phyloP scores from a whole-genome alignment of 2,888 invertebrate species.

The Drosophila prolongata region DNA sequence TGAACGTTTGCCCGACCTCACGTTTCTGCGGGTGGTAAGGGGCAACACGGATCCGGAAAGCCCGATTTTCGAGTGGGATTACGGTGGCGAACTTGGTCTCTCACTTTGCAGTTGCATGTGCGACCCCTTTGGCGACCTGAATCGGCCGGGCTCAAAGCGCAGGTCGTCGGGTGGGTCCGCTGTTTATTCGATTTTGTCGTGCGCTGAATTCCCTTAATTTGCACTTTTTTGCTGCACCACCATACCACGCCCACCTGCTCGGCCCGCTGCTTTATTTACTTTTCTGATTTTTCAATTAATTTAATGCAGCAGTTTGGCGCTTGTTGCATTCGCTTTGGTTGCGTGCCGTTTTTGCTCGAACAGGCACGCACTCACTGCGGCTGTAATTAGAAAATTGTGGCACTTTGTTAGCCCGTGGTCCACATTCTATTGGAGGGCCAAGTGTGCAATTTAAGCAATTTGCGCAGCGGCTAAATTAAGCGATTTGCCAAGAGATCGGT shows the following conservation, averaged over 20 bases:
- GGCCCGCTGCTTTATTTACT: conserved; percentile 64
- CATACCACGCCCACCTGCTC: conserved; percentile 6
- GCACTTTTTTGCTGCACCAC: conserved; percentile 46
- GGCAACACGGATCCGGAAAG: conserved; percentile 5
- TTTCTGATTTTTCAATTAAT: conserved; percentile 77
- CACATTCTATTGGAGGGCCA: conserved; percentile 44
- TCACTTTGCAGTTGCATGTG: conserved; percentile 76
- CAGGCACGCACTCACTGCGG: conserved; percentile 41
- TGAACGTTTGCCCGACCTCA: conserved; percentile 76
- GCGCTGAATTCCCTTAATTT: conserved; percentile 79
- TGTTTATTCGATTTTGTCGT: conserved; percentile 82
- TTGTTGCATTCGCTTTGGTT: conserved; percentile 58
- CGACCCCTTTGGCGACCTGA: conserved; percentile 14
- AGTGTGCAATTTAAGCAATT: conserved; percentile 66
- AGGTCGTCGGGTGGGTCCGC: conserved; percentile 33
- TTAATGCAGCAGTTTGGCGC: conserved; percentile 77
- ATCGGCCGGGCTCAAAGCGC: conserved; percentile 18
- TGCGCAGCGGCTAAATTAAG: conserved; percentile 66
- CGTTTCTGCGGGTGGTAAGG: conserved; percentile 43
- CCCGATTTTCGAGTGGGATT: conserved; percentile 42
- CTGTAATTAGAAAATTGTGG: conserved; percentile 79
- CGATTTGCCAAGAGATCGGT: conserved; percentile 55
- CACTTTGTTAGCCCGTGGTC: conserved; percentile 67
- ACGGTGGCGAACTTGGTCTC: conserved; percentile 39
- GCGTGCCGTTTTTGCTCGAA: conserved; percentile 50